Evolutionary conservation across 2,113 vertebrate genomes (phyloP).

Genomic region (Lagopus muta): DNA sequence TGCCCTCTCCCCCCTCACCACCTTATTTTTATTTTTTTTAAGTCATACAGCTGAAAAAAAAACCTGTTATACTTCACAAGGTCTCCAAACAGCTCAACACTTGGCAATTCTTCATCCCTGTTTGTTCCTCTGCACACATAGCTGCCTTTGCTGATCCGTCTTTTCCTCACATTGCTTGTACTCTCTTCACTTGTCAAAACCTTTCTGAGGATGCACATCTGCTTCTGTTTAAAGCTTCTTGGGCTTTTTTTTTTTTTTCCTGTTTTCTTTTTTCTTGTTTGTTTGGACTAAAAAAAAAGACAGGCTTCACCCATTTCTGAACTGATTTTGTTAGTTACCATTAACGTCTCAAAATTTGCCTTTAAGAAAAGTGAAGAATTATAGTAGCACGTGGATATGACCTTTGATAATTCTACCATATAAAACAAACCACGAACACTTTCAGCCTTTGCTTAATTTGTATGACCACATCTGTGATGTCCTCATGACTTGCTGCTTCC

Average conservation of each 20-base stretch:
- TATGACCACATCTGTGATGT: not conserved
- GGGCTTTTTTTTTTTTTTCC: not conserved
- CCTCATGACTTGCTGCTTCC: not conserved
- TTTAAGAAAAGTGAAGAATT: not conserved
- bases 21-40: rapidly evolving
- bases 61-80: not conserved
- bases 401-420: not conserved
- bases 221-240: not conserved
- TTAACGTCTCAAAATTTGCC: not conserved
- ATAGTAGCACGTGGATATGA: not conserved
- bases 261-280: not conserved
- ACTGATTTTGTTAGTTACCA: not conserved
- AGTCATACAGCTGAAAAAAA: not conserved
- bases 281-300: not conserved
- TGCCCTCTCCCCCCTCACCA: too few relatives aligned
- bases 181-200: not conserved
- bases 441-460: not conserved
- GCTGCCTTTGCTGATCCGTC: not conserved
- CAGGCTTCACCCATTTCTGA: not conserved
- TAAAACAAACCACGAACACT: not conserved
- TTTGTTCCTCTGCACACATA: not conserved
- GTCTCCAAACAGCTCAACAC: not conserved
- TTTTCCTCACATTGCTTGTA: not conserved
- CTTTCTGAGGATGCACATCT: not conserved
- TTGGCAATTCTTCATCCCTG: not conserved